Conservation (phyloP, 2,888 invertebrate genomes). For the Choreutis nemorana region DNA sequence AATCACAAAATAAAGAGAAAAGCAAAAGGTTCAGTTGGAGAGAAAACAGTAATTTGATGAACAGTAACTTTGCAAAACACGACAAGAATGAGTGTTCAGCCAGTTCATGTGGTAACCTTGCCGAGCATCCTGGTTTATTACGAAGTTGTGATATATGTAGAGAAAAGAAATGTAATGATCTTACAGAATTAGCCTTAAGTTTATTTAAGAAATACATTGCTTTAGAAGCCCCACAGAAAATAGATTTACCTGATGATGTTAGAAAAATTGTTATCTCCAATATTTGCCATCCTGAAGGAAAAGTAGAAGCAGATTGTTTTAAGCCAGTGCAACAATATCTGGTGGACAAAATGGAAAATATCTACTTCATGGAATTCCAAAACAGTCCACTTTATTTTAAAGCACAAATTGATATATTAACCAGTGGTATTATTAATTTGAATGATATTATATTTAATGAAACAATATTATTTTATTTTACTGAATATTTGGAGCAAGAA, state of each 20-base stretch:
- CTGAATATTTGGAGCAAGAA: conserved; percentile 95
- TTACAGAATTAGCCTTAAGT: conserved; percentile 69
- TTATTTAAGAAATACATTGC: conserved; percentile 83
- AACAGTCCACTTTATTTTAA: conserved; percentile 89
- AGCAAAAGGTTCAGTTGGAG: conserved; percentile 27
- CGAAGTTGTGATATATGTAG: conserved; percentile 18
- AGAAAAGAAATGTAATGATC: conserved; percentile 21
- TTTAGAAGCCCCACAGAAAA: conserved; percentile 69
- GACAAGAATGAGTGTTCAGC: conserved; percentile 26
- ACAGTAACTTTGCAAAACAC: conserved; percentile 21
- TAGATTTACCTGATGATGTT: conserved; percentile 66
- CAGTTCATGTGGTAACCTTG: conserved; percentile 39
- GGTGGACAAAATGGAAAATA: conserved; percentile 72
- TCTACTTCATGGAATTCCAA: conserved; percentile 82
- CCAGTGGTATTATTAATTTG: conserved; percentile 78
- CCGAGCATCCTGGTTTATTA: conserved; percentile 18
- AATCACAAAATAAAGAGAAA: conserved; percentile 15
- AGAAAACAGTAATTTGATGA: conserved; percentile 15
- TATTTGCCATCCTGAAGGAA: conserved; percentile 72
- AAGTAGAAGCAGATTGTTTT: conserved; percentile 75
- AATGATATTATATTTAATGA: conserved; percentile 92
- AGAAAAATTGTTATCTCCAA: conserved; percentile 70
- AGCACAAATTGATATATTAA: conserved; percentile 92
- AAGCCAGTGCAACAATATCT: conserved; percentile 75
- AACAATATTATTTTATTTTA: conserved; percentile 90